Evolutionary conservation across 1,140 invertebrate species (phyloP).

Genomic region (Thereuonema tuberculata): DNA sequence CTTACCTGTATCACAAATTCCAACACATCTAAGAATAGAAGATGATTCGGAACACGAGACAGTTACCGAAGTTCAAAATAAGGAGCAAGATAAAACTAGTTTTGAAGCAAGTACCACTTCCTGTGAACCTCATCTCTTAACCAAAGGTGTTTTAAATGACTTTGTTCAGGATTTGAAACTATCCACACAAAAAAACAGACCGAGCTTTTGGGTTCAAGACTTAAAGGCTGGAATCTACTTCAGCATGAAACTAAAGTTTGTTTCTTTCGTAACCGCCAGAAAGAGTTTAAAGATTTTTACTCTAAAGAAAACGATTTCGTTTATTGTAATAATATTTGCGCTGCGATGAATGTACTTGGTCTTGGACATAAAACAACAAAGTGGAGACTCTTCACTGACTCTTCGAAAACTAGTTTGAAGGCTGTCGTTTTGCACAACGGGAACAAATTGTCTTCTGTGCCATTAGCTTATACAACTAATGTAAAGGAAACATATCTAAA

Average conservation of each 20-base stretch:
- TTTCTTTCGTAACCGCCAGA: background rate
- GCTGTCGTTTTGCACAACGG: too few species aligned
- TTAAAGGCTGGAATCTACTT: background rate
- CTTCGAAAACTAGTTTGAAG: background rate
- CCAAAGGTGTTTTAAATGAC: background rate
- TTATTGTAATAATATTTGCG: background rate
- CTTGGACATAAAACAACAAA: background rate
- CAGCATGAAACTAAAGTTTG: background rate
- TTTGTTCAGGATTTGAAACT: background rate
- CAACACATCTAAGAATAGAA: background rate
- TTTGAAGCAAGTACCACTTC: background rate
- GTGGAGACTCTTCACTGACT: background rate
- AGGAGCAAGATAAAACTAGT: background rate
- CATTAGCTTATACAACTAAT: slow-evolving; percentile 13
- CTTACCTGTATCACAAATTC: background rate
- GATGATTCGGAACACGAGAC: background rate
- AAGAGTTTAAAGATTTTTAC: background rate
- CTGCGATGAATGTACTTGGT: background rate
- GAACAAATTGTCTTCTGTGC: slow-evolving; percentile 11
- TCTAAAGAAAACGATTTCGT: background rate
- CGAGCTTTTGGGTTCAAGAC: background rate
- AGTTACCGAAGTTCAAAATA: background rate
- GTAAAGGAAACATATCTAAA: background rate
- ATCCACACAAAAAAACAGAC: background rate
- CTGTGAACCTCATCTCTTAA: background rate